Conservation (phyloP, 2,888 invertebrate genomes). For the Rhagophthalmus giganteus region DNA sequence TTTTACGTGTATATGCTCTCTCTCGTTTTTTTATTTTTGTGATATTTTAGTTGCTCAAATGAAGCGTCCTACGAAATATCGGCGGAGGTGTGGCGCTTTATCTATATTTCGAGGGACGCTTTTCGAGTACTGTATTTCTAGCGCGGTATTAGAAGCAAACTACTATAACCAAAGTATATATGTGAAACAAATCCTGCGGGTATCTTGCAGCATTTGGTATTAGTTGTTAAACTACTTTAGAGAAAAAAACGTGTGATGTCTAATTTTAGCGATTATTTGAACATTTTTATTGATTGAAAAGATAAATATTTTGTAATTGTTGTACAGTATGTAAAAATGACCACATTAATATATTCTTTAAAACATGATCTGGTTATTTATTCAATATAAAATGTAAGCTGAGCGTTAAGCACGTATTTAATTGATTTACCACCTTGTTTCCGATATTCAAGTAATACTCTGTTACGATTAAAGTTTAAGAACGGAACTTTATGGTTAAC, state of each 20-base stretch:
- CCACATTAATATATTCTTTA: constrained; percentile 38
- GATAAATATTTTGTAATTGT: constrained; percentile 41
- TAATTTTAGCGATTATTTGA: constrained; percentile 36
- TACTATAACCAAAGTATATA: constrained; percentile 42
- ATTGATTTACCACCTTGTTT: too few species aligned
- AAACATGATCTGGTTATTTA: constrained; percentile 8
- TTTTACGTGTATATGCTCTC: constrained; percentile 27
- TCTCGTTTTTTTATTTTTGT: constrained; percentile 36
- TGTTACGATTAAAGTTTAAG: too few species aligned
- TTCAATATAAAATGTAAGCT: neutral
- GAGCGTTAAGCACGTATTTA: too few species aligned
- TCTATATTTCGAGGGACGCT: constrained; percentile 11
- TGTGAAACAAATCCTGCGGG: constrained; percentile 30
- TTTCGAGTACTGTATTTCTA: constrained; percentile 36
- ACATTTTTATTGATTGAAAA: constrained; percentile 35
- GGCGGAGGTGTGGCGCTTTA: constrained; percentile 2
- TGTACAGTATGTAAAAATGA: constrained; percentile 41
- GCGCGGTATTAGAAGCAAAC: constrained; percentile 38
- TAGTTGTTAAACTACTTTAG: constrained; percentile 25
- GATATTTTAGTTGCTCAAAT: constrained; percentile 36
- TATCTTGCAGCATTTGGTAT: constrained; percentile 24
- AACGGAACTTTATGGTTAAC: too few species aligned
- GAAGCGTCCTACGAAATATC: constrained; percentile 18
- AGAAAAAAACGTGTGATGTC: constrained; percentile 33
- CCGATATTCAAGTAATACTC: too few species aligned